These are phyloP conservation scores for Eospalax fontanierii DNA, from an alignment of 2,797 vertebrate species.

Conservation along the genomic window DNA sequence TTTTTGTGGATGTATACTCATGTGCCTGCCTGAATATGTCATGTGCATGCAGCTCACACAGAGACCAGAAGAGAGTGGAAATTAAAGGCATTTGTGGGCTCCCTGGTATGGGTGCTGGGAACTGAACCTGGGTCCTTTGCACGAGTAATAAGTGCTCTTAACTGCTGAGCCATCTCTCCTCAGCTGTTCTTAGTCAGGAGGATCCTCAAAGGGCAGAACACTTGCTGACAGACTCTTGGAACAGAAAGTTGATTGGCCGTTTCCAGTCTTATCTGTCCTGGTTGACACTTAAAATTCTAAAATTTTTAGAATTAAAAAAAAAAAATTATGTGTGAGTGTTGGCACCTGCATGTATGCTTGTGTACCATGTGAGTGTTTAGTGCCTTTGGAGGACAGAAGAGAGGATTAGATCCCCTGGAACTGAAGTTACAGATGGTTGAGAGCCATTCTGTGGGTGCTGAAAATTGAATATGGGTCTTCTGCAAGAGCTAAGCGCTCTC, in stretches of 20 bases:
- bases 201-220: not conserved
- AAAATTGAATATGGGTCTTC: not conserved
- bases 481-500: not conserved
- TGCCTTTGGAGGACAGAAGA: not conserved
- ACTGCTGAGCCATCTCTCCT: not conserved
- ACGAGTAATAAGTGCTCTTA: not conserved
- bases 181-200: not conserved
- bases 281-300: not conserved
- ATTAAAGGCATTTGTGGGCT: not conserved
- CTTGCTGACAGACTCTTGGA: not conserved
- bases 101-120: not conserved
- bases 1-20: not conserved
- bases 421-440: not conserved
- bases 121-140: not conserved
- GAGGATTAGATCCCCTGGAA: not conserved
- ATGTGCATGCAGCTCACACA: not conserved
- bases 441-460: not conserved
- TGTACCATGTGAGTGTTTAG: not conserved
- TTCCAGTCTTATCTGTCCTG: not conserved
- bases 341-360: fast-evolving
- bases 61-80: not conserved
- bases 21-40: not conserved
- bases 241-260: not conserved
- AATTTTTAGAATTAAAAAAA: not conserved
- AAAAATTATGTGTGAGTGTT: not conserved